phyloP scores from a whole-genome alignment of 2,797 vertebrate species.

The Syndactyla subalaris region DNA sequence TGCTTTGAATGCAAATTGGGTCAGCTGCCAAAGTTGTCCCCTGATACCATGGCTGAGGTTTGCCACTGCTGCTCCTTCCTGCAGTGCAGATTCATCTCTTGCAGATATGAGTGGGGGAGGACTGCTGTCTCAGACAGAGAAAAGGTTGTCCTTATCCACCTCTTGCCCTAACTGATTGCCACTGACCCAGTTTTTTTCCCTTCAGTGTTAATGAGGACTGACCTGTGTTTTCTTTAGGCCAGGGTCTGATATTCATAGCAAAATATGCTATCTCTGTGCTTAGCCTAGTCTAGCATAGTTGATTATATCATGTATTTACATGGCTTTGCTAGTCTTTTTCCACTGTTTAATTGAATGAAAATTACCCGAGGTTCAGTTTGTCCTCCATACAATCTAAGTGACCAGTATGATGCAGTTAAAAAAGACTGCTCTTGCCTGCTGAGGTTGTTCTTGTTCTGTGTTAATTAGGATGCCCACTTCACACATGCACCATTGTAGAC shows the following conservation, averaged over 20 bases:
- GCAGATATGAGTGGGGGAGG: background rate
- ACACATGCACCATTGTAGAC: background rate
- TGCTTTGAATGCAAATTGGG: conserved; percentile 13
- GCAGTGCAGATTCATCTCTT: background rate
- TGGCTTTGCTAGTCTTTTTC: background rate
- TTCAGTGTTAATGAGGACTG: background rate
- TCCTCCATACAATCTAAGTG: background rate
- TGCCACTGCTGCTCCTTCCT: background rate
- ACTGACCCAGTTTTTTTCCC: background rate
- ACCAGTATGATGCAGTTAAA: background rate
- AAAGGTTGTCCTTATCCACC: background rate
- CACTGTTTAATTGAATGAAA: background rate
- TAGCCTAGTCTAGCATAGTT: background rate
- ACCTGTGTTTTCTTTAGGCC: background rate
- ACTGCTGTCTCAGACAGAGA: background rate
- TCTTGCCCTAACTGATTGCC: background rate
- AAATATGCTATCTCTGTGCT: background rate
- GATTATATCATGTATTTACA: background rate
- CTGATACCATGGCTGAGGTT: background rate
- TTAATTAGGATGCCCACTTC: background rate
- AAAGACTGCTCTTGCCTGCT: background rate
- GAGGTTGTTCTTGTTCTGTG: background rate
- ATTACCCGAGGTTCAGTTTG: background rate
- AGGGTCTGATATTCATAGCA: background rate
- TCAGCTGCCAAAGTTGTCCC: background rate